These are phyloP conservation scores for Drosophila pseudoananassae DNA, from an alignment of 1,140 invertebrate genomes.

Conservation along the genomic window DNA sequence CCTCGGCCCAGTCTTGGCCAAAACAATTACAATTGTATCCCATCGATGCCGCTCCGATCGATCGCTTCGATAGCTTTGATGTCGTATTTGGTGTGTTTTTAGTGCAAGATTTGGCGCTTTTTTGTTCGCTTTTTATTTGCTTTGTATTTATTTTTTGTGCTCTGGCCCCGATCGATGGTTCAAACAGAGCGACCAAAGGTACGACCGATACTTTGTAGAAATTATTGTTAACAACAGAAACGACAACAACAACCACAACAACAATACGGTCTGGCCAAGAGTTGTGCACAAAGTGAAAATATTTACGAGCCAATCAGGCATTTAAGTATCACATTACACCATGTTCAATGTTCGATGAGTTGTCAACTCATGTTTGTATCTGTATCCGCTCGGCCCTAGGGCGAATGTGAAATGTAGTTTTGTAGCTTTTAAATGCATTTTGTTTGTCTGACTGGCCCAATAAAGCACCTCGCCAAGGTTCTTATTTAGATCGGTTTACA, in stretches of 20 bases:
- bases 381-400: conserved; percentile 15
- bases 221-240: conserved; percentile 83
- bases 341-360: conserved; percentile 84
- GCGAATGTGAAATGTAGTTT: conserved; percentile 73
- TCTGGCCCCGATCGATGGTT: conserved; percentile 10
- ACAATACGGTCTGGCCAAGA: conserved; percentile 7
- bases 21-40: conserved; percentile 80
- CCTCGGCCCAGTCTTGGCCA: conserved; percentile 4
- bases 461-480: conserved; percentile 59
- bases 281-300: conserved; percentile 75
- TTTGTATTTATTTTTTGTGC: not conserved
- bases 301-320: conserved; percentile 84
- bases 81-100: conserved; percentile 84
- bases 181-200: conserved; percentile 54
- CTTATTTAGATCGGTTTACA: conserved; percentile 83
- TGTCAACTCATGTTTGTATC: conserved; percentile 83
- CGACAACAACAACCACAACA: conserved; percentile 34
- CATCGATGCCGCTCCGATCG: conserved; percentile 65
- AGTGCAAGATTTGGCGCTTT: conserved; percentile 83
- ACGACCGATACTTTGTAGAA: conserved; percentile 79
- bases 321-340: conserved; percentile 84
- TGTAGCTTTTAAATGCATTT: conserved; percentile 83
- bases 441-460: conserved; percentile 79
- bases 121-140: conserved; percentile 47
- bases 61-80: conserved; percentile 83